These are phyloP conservation scores for Hyperoplus immaculatus DNA, from an alignment of 2,797 vertebrate genomes.

Conservation along the genomic window DNA sequence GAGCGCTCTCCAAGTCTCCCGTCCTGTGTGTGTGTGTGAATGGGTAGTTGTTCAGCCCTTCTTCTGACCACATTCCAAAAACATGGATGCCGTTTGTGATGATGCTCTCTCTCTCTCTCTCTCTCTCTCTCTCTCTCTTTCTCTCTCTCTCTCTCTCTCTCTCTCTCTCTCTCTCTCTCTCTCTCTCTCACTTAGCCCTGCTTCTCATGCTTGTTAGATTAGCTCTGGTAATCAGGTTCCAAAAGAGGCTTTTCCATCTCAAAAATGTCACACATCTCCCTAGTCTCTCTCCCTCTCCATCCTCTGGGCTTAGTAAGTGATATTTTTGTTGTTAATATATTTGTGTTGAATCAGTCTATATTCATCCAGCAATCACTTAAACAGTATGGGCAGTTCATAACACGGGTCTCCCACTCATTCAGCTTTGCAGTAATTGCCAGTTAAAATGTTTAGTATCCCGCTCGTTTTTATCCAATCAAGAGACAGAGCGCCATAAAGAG, in stretches of 20 bases:
- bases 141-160: neutral
- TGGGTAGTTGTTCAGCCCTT: slow-evolving; percentile 58
- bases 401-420: no score
- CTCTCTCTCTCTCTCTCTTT: neutral
- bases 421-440: no score
- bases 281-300: slow-evolving; percentile 31
- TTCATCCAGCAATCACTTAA: no score
- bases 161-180: slow-evolving; percentile 4
- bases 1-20: slow-evolving; percentile 70
- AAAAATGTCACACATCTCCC: slow-evolving; percentile 48
- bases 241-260: slow-evolving; percentile 72
- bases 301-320: slow-evolving; percentile 20
- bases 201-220: slow-evolving; percentile 59
- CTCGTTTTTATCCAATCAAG: no score
- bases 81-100: slow-evolving; percentile 39
- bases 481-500: no score
- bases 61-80: slow-evolving; percentile 74
- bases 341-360: no score
- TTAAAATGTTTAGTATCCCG: no score
- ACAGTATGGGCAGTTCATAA: no score
- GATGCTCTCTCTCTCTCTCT: slow-evolving; percentile 24
- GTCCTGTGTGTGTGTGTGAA: slow-evolving; percentile 70
- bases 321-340: no score
- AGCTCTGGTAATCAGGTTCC: slow-evolving; percentile 64
- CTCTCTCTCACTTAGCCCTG: slow-evolving; percentile 29